Evolutionary conservation across 2,888 invertebrate genomes (phyloP), one percentile per base, ranked within the genome.

Genomic region (Lathronympha strigana): DNA sequence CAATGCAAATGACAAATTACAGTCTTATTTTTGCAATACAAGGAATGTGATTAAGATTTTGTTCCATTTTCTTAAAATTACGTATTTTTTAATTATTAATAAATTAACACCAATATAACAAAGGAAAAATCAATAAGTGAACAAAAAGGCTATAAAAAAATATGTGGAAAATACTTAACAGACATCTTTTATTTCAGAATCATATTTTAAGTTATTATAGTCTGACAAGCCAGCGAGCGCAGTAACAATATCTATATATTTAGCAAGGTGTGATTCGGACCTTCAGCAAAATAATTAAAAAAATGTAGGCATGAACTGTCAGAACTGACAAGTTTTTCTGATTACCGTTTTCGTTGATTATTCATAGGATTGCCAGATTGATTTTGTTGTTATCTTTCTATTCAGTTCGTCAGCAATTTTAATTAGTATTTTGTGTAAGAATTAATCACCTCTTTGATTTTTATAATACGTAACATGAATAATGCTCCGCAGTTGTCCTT

Each of bases 401-500:
- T 55, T 54, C 36, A 43, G 28, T 40, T 61, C 25, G 33, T 47
- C 31, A 54, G 60, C 21, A 58, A 53, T 63, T 55, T 36, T 38
- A 51, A 43, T 23, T 47, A 13, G 38, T 53, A 43, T 25, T 57
- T 53, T 62, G 19, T 51, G 38, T 67, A 21, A 33, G 8, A 67
- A 28, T 23, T 61, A 23, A 43, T 53, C 38, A 17, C n/a, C 28
- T 3, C 13, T 49, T 25, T 45, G 8, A 55, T 45, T 49, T 33
- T 36, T 13, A 43, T 40, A 2, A 54, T 21, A 31, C 13, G 51
- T 74, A 80, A 74, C 81, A 92, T 91, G 90, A 91, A 89, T 88
- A 91, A 94, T 86, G 94, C 94, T 82, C 95, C 96, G 82, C 96
- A 97, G 81, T 97, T 96, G 88, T 96, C 96, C 71, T 91, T 97